Conservation (phyloP, 2,888 invertebrate species). For the Mesorhabditis spiculigera region DNA sequence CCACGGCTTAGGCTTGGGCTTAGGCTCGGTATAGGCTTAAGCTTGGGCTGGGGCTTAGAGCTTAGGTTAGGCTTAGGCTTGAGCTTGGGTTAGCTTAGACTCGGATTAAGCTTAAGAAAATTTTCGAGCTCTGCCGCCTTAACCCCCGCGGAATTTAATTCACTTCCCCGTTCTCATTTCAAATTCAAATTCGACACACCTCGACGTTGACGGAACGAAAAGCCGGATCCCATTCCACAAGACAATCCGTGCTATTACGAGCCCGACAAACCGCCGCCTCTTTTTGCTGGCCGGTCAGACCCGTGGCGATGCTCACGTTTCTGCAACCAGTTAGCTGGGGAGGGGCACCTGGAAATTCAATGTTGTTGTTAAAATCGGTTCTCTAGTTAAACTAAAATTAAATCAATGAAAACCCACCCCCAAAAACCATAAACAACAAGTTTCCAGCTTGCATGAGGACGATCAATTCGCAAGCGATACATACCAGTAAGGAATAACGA, state of each 20-base stretch:
- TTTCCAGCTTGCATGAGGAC: constrained; percentile 2
- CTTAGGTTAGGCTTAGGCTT: no score
- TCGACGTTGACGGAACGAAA: background rate
- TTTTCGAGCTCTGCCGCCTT: no score
- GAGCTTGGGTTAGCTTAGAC: no score
- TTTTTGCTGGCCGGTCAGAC: background rate
- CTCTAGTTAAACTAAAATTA: background rate
- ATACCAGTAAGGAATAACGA: background rate
- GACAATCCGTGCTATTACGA: background rate
- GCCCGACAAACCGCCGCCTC: no score
- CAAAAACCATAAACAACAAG: background rate
- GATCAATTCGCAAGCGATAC: constrained; percentile 6
- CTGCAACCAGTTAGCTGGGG: background rate
- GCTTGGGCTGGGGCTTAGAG: no score
- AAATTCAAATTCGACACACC: background rate
- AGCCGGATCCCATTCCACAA: background rate
- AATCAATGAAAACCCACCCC: background rate
- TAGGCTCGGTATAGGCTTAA: no score
- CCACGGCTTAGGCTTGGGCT: no score
- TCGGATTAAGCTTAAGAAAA: no score
- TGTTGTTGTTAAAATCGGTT: no score
- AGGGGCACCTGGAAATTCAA: background rate
- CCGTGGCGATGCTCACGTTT: background rate
- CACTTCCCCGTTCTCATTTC: no score
- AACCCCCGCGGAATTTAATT: no score